Base-by-base conservation (phyloP, 2,888 invertebrate species). In the Ypsolopha scabrella region DNA sequence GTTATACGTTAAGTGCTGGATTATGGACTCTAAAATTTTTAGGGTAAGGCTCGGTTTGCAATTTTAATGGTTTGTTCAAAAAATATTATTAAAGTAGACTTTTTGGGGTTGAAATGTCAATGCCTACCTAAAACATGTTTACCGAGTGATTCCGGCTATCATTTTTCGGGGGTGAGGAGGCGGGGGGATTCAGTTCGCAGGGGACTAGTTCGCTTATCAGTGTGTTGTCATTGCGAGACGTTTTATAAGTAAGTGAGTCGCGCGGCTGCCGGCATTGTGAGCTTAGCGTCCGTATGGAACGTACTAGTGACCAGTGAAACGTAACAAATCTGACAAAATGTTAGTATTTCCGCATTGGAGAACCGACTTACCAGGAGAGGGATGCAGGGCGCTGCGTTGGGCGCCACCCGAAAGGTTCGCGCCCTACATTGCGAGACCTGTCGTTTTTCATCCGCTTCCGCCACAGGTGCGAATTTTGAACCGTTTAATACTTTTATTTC, bases 261-360 rank as follows among this genome's bases (percentile, higher is more conserved):
- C 59, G 67, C 66, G 65, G 61, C 58, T 62, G 66, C 65, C 70
- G 75, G 70, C 83, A 85, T 74, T 83, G 70, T 57, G 48, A 70
- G 68, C 69, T 68, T 67, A 63, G 64, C 66, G 71, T 2, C 11
- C 48, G 11, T 24, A 24, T 24, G 2, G 24, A 24, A 24, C 24
- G 24, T 24, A 24, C 24, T 24, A 24, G 24, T 24, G 24, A 24
- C 24, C 24, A 24, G 24, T 24, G 24, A 48, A 36, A 37, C 10
- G 11, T 41, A 66, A 62, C 58, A 61, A 58, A 57, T 54, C 4
- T 24, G 24, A 24, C 53, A 70, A 57, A 64, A 86, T 87, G 87
- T 77, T 87, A 66, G 77, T 82, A 68, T 83, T 79, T 72, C 85
- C 86, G 63, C 78, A 79, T 63, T 80, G 83, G 77, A 74, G 78